A percentile compares a stretch with the other conserved stretches of the same genome.
phyloP scores from a whole-genome alignment of 2,888 invertebrate genomes.

The Camptogramma bilineatum region DNA sequence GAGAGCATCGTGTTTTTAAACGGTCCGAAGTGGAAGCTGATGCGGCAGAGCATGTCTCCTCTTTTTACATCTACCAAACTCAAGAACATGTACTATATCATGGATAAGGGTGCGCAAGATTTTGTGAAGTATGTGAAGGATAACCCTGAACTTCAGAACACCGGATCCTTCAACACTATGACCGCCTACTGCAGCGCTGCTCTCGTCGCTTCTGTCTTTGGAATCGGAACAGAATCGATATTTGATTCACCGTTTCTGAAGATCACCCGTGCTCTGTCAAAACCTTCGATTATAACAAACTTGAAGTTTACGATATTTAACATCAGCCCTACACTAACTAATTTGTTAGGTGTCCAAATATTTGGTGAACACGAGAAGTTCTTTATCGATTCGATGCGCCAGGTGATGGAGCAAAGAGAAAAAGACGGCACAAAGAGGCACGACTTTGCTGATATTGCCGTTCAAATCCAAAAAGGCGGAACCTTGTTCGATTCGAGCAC shows the following conservation, averaged over 20 bases:
- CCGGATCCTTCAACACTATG: constrained; percentile 49
- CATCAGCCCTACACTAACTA: constrained; percentile 46
- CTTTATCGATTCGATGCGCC: constrained; percentile 65
- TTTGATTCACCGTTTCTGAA: constrained; percentile 63
- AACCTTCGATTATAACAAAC: constrained; percentile 46
- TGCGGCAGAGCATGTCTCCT: constrained; percentile 66
- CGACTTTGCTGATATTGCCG: constrained; percentile 67
- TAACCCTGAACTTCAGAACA: constrained; percentile 51
- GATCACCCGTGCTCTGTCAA: constrained; percentile 46
- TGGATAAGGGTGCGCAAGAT: constrained; percentile 64
- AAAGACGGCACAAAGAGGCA: constrained; percentile 56
- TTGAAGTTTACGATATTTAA: constrained; percentile 50
- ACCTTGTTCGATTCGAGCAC: constrained; percentile 56
- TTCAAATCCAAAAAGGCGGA: constrained; percentile 63
- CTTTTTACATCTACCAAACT: constrained; percentile 67
- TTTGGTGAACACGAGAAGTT: constrained; percentile 59
- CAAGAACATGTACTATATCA: constrained; percentile 69
- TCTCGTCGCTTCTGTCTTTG: constrained; percentile 69
- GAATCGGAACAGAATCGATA: constrained; percentile 61
- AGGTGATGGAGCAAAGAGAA: constrained; percentile 59
- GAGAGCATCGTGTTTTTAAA: constrained; percentile 57
- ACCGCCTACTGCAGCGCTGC: constrained; percentile 58
- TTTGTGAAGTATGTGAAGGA: constrained; percentile 57
- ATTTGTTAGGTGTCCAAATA: constrained; percentile 53
- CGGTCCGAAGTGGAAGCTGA: constrained; percentile 60